phyloP scores from a whole-genome alignment of 2,888 invertebrate genomes.

The Bembecia ichneumoniformis region DNA sequence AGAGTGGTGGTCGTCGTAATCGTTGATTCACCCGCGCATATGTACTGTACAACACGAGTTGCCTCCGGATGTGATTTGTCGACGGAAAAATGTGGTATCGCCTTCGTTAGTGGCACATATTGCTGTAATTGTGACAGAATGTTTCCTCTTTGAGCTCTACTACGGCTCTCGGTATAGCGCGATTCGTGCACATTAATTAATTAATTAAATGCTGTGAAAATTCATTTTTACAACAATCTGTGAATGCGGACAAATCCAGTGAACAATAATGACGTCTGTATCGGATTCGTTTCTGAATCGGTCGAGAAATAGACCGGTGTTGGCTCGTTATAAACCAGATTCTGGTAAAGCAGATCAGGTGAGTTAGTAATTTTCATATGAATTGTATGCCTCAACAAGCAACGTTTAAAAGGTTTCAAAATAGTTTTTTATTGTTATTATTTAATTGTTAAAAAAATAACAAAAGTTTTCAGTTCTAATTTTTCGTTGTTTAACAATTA shows the following conservation, averaged over 20 bases:
- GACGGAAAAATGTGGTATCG: slow-evolving; percentile 67
- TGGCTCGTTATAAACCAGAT: slow-evolving; percentile 54
- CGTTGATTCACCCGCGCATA: slow-evolving; percentile 50
- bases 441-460: too few relatives aligned
- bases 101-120: slow-evolving; percentile 42
- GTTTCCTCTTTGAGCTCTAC: slow-evolving; percentile 53
- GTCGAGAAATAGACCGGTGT: slow-evolving; percentile 52
- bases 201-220: slow-evolving; percentile 11
- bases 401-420: too few relatives aligned
- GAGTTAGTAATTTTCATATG: background rate
- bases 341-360: slow-evolving; percentile 47
- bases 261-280: slow-evolving; percentile 44
- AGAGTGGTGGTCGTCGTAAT: slow-evolving; percentile 35
- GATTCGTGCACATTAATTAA: slow-evolving; percentile 18
- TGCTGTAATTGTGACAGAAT: slow-evolving; percentile 54
- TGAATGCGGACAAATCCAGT: slow-evolving; percentile 5
- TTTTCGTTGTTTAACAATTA: too few relatives aligned
- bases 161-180: slow-evolving; percentile 1
- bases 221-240: slow-evolving; percentile 6
- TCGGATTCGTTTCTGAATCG: slow-evolving; percentile 55
- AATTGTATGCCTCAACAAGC: too few relatives aligned
- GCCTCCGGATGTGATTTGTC: slow-evolving; percentile 70
- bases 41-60: slow-evolving; percentile 15
- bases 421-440: too few relatives aligned
- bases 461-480: too few relatives aligned